Conservation (phyloP, 2,888 invertebrate genomes). For the Nephrotoma flavescens region DNA sequence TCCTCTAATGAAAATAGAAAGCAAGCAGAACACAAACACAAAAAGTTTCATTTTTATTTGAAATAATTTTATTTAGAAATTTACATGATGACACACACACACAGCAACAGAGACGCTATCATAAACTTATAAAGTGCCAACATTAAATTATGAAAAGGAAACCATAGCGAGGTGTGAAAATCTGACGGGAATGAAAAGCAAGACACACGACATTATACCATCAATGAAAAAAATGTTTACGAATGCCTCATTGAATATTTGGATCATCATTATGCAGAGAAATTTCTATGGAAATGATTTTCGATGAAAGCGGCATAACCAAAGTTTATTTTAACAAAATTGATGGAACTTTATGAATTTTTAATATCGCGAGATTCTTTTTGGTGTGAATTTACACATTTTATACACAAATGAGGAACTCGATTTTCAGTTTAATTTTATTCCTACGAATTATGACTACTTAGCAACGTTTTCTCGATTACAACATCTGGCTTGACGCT, state of each 20-base stretch:
- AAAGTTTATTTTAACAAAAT: no score
- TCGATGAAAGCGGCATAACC: background rate
- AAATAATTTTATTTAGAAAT: background rate
- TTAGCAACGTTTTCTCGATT: no score
- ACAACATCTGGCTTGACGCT: no score
- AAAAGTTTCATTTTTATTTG: background rate
- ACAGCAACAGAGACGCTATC: background rate
- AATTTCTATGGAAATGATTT: background rate
- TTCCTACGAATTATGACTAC: no score
- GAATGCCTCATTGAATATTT: background rate
- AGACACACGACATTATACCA: no score
- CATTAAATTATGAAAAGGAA: background rate
- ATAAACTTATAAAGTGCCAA: background rate
- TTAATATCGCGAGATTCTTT: no score
- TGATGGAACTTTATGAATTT: no score
- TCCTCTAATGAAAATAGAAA: background rate
- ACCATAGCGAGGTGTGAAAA: background rate
- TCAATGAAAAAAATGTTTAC: background rate
- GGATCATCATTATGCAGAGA: background rate
- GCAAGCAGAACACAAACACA: background rate
- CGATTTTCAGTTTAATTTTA: no score
- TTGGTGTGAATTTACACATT: no score
- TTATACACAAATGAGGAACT: no score
- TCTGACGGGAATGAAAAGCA: background rate
- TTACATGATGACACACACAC: background rate